Conservation (phyloP, 2,888 invertebrate species). For the Anoplius nigerrimus region DNA sequence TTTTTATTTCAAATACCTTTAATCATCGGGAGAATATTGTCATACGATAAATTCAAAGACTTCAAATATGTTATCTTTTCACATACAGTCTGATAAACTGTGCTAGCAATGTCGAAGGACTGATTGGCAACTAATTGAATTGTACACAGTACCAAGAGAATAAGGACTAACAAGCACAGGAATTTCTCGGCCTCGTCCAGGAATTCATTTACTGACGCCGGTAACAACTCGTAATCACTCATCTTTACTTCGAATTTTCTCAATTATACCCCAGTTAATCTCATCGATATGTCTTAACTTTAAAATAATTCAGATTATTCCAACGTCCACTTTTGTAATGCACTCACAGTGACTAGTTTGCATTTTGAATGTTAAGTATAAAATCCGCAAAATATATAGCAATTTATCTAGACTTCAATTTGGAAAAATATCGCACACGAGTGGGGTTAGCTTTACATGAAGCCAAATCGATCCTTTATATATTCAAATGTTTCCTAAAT, state of each 20-base stretch:
- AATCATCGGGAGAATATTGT: conserved; percentile 26
- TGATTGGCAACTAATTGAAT: conserved; percentile 64
- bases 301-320: no score
- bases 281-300: not conserved
- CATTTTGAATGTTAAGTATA: no score
- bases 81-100: conserved; percentile 37
- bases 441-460: no score
- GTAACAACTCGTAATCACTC: conserved; percentile 61
- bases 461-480: no score
- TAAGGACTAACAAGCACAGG: conserved; percentile 65
- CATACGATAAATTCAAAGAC: not conserved
- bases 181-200: conserved; percentile 65
- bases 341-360: no score
- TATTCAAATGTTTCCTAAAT: no score
- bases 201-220: conserved; percentile 60
- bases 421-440: no score
- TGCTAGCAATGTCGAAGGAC: conserved; percentile 49
- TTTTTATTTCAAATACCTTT: no score
- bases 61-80: not conserved
- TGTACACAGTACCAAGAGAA: conserved; percentile 65
- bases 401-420: no score
- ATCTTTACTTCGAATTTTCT: conserved; percentile 37
- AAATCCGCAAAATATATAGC: no score
- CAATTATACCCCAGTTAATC: not conserved
- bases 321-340: no score